These are phyloP conservation scores for Aleiodes sp. DNA, from an alignment of 1,140 invertebrate species.

Conservation along the genomic window DNA sequence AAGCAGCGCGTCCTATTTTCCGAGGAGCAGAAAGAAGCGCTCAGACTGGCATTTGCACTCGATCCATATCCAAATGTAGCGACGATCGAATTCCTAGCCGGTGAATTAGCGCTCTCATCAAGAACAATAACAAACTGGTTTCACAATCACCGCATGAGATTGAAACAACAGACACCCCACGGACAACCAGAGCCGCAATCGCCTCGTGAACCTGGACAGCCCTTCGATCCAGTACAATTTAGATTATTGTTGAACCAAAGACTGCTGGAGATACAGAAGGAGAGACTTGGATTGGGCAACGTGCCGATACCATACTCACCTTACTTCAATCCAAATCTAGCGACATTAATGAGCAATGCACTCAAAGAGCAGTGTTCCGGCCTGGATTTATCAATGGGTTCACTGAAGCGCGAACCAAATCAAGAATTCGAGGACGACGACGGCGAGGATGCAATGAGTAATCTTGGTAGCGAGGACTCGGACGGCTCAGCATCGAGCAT, in stretches of 20 bases:
- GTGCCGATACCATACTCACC: constrained; percentile 78
- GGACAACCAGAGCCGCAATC: constrained; percentile 74
- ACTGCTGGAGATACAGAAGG: constrained; percentile 85
- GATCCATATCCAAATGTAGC: constrained; percentile 96
- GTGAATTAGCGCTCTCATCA: constrained; percentile 90
- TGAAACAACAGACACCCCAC: constrained; percentile 89
- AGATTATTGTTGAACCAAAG: constrained; percentile 87
- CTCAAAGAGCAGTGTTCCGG: constrained; percentile 81
- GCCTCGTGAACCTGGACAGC: constrained; percentile 75
- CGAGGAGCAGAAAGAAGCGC: constrained; percentile 97
- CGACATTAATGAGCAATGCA: constrained; percentile 73
- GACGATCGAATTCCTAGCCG: constrained; percentile 94
- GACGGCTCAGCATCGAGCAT: constrained; percentile 65
- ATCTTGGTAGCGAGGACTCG: constrained; percentile 81
- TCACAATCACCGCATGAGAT: constrained; percentile 98
- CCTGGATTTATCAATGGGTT: constrained; percentile 82
- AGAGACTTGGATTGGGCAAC: constrained; percentile 77
- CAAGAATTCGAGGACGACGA: constrained; percentile 78
- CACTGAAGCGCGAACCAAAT: constrained; percentile 78
- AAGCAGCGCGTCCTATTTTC: constrained; percentile 95
- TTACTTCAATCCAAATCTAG: constrained; percentile 79
- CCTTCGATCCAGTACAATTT: constrained; percentile 92
- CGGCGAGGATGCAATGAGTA: constrained; percentile 78
- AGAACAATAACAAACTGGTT: constrained; percentile 99
- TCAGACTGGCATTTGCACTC: constrained; percentile 90